phyloP scores from a whole-genome alignment of 2,797 vertebrate species.

The Trichosurus vulpecula region DNA sequence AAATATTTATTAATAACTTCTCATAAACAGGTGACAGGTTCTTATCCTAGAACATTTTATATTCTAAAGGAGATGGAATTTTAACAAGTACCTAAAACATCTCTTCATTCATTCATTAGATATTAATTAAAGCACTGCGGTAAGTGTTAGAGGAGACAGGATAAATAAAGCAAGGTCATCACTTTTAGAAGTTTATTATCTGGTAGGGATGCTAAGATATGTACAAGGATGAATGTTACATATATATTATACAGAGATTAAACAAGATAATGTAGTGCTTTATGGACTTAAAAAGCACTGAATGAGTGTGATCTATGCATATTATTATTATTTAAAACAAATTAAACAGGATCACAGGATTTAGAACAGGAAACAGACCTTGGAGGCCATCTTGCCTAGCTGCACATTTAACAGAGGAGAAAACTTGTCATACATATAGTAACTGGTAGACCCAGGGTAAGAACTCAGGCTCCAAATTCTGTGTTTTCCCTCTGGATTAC shows the following conservation, averaged over 20 bases:
- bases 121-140: neutral
- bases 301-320: neutral
- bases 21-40: conserved; percentile 44
- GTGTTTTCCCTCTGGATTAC: neutral
- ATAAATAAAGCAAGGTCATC: neutral
- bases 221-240: neutral
- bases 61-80: conserved; percentile 34
- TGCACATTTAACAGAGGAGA: neutral
- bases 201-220: neutral
- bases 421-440: neutral
- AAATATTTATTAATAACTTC: conserved; percentile 32
- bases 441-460: neutral
- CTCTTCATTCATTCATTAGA: conserved; percentile 35
- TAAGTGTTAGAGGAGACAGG: neutral
- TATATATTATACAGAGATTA: neutral
- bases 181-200: neutral
- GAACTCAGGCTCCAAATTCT: neutral
- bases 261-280: neutral
- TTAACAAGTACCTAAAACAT: conserved; percentile 20
- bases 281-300: neutral
- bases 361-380: neutral
- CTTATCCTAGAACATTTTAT: conserved; percentile 3
- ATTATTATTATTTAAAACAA: neutral
- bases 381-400: neutral
- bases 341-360: neutral